phyloP scores from a whole-genome alignment of 2,888 invertebrate genomes.

The Drepana falcataria region DNA sequence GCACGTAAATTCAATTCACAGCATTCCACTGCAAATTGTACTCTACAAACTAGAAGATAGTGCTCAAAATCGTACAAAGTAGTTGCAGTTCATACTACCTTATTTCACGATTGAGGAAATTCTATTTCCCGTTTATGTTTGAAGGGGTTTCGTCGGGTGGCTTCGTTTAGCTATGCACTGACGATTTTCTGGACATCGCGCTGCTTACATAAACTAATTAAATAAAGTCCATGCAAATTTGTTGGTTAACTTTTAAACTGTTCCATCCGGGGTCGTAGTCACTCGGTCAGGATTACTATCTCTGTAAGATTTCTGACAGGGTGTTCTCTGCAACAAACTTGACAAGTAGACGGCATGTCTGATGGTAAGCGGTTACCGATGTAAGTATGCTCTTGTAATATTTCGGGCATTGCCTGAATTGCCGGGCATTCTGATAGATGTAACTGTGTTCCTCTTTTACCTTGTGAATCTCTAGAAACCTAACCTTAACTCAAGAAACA shows the following conservation, averaged over 20 bases:
- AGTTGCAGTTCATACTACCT: constrained; percentile 3
- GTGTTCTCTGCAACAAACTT: no score
- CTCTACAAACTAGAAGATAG: not conserved
- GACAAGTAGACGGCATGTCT: no score
- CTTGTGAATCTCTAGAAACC: no score
- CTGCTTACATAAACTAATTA: constrained; percentile 38
- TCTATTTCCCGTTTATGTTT: constrained; percentile 16
- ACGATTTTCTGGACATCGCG: constrained; percentile 25
- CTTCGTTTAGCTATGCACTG: constrained; percentile 15
- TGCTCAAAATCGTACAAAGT: constrained; percentile 1
- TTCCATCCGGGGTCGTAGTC: constrained; percentile 16
- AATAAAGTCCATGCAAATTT: constrained; percentile 37
- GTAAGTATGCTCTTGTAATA: no score
- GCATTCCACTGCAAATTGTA: not conserved
- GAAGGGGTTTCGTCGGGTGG: constrained; percentile 13
- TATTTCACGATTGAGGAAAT: constrained; percentile 1
- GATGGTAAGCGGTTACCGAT: no score
- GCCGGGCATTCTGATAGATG: no score
- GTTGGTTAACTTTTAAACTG: constrained; percentile 31
- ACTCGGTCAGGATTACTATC: not conserved
- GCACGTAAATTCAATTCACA: not conserved
- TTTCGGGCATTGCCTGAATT: no score
- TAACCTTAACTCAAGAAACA: no score
- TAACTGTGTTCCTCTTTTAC: no score
- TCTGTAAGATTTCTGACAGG: no score